These are phyloP conservation scores for Prinia subflava DNA, from an alignment of 2,113 vertebrate species.

Conservation along the genomic window DNA sequence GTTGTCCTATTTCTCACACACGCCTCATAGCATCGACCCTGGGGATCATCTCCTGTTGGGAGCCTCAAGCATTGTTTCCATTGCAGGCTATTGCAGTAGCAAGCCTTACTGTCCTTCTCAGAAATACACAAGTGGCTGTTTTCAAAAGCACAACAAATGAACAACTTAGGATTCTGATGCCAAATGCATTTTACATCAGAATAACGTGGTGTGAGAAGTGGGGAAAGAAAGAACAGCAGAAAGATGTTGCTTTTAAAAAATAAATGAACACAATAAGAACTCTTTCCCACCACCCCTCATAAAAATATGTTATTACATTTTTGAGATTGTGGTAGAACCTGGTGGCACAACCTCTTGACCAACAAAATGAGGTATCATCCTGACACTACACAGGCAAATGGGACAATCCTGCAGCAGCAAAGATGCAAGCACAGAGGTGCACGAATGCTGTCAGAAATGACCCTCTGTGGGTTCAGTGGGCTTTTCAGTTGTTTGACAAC, in stretches of 20 bases:
- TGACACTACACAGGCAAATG: neutral
- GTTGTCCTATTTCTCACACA: neutral
- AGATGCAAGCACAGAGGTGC: neutral
- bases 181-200: neutral
- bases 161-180: neutral
- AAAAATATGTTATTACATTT: neutral
- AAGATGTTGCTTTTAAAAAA: neutral
- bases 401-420: neutral
- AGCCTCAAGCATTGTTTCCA: neutral
- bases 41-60: neutral
- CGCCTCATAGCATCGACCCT: neutral
- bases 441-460: neutral
- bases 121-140: neutral
- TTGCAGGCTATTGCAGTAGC: neutral
- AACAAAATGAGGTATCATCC: neutral
- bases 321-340: neutral
- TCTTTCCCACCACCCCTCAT: neutral
- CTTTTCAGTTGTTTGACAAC: neutral
- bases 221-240: neutral
- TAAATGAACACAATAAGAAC: neutral
- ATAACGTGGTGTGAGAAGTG: neutral
- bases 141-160: neutral
- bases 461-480: neutral
- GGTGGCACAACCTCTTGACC: neutral
- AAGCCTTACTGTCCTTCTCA: neutral